Evolutionary conservation across 2,797 vertebrate genomes (phyloP), one percentile per base, ranked within the genome.

Genomic region (Acestrorhynchus altus): DNA sequence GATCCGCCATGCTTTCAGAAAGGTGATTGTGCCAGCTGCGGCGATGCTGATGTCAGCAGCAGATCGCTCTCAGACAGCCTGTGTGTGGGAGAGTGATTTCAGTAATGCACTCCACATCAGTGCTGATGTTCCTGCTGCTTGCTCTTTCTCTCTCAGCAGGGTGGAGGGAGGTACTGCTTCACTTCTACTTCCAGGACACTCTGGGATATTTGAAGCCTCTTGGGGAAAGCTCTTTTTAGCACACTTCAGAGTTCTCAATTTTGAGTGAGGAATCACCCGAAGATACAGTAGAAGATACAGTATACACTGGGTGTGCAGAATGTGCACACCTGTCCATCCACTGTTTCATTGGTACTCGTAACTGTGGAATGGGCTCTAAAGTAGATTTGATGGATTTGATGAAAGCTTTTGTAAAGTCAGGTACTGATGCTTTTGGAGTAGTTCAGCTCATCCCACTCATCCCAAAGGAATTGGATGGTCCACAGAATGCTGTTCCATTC

Each of bases 61-160:
- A 18, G 59, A 40, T 72, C 51, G 63, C 60, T 40, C 7, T 44
- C 64, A 69, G 65, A 35, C 39, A 39, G 69, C 22, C 60, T 39
- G 65, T 75, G 78, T 70, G 66, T 68, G 66, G 46, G 75, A 61
- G 61, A 76, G 68, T 16, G 24, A 75, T 68, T 64, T 61, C 56
- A 72, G 26, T 66, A 79, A 64, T 64, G 78, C 49, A 74, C 57
- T 69, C 47, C 65, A 70, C 49, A 47, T 64, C 49, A 64, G 24
- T 4, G 35, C 24, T 56, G 51, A 63, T 35, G 6, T 56, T 46
- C 56, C 49, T 74, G 65, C 22, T n/a, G 72, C 46, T 56, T 59
- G 28, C 57, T 60, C 57, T 39, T 60, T 67, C 44, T 51, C 24
- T 47, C 15, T 13, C 15, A 46, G 47, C 65, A 56, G 59, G 44